Percentiles rank a stretch among this genome's conserved stretches.
These are phyloP conservation scores for Catagonus wagneri DNA, from an alignment of 2,113 vertebrate genomes.

Conservation along the genomic window DNA sequence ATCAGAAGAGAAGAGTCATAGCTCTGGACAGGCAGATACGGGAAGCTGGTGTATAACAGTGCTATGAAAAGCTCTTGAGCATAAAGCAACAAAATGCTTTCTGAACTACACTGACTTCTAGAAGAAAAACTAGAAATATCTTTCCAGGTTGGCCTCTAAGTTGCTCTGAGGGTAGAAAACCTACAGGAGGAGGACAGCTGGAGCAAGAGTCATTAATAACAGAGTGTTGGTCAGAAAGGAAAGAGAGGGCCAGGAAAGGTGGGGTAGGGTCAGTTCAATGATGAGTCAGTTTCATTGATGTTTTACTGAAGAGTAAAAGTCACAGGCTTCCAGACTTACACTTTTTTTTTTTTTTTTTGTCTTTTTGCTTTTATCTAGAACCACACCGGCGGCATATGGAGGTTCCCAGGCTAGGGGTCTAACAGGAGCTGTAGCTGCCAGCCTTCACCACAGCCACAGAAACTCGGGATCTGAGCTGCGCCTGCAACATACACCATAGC, in stretches of 20 bases:
- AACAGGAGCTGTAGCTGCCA: too few species aligned
- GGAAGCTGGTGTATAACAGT: not conserved
- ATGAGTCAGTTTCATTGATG: not conserved
- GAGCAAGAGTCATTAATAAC: not conserved
- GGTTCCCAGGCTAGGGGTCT: too few species aligned
- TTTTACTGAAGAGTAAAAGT: not conserved
- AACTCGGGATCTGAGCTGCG: too few species aligned
- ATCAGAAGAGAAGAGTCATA: not conserved
- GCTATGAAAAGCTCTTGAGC: not conserved
- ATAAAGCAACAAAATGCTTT: not conserved
- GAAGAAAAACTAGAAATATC: not conserved
- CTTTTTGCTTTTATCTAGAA: too few species aligned
- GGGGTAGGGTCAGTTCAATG: not conserved
- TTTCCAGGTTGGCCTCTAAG: not conserved
- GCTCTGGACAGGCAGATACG: not conserved
- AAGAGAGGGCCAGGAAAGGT: not conserved
- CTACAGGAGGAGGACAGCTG: not conserved
- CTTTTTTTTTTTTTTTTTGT: too few species aligned
- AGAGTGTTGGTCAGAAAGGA: not conserved
- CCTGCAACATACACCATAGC: too few species aligned
- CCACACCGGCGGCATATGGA: too few species aligned
- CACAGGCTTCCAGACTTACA: not conserved
- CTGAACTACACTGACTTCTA: not conserved
- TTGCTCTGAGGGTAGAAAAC: not conserved
- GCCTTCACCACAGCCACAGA: too few species aligned